These are phyloP conservation scores for Pitta sordida DNA, from an alignment of 2,113 vertebrate genomes.

Conservation along the genomic window DNA sequence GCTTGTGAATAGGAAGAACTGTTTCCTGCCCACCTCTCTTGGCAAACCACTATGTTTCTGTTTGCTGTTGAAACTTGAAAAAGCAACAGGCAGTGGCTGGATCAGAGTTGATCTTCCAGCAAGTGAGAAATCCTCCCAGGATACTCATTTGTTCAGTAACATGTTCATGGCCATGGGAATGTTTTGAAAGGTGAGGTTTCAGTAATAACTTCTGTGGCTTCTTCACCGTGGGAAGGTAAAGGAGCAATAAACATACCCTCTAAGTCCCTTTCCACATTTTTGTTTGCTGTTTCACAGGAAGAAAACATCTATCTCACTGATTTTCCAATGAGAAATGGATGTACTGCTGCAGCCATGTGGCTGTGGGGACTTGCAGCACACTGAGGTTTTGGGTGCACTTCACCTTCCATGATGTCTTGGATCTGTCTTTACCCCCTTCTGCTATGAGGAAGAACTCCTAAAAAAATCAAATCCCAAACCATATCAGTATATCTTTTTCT, in stretches of 20 bases:
- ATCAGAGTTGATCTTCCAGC: not conserved
- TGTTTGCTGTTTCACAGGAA: slow-evolving; percentile 22
- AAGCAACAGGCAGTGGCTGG: not conserved
- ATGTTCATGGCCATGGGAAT: slow-evolving; percentile 27
- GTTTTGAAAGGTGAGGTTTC: slow-evolving; percentile 54
- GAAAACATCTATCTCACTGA: not conserved
- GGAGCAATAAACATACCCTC: not conserved
- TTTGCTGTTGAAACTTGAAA: slow-evolving; percentile 36
- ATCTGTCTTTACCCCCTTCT: not conserved
- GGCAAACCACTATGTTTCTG: slow-evolving; percentile 11
- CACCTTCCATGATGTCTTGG: not conserved
- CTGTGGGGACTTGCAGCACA: not conserved
- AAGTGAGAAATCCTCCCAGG: slow-evolving; percentile 12
- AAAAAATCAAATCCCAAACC: not conserved
- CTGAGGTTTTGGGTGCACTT: not conserved
- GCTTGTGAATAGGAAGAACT: slow-evolving; percentile 12
- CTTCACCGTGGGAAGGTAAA: slow-evolving; percentile 43
- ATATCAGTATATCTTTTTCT: not conserved
- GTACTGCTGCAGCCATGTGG: not conserved
- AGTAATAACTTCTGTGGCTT: slow-evolving; percentile 49
- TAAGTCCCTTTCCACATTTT: not conserved
- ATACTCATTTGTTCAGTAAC: not conserved
- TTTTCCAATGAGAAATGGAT: not conserved
- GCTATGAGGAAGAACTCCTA: not conserved
- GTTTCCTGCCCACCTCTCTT: slow-evolving; percentile 26